Percentiles rank a stretch among this genome's conserved stretches.
Conservation (phyloP, 2,797 vertebrate species). For the Distichodus sexfasciatus region DNA sequence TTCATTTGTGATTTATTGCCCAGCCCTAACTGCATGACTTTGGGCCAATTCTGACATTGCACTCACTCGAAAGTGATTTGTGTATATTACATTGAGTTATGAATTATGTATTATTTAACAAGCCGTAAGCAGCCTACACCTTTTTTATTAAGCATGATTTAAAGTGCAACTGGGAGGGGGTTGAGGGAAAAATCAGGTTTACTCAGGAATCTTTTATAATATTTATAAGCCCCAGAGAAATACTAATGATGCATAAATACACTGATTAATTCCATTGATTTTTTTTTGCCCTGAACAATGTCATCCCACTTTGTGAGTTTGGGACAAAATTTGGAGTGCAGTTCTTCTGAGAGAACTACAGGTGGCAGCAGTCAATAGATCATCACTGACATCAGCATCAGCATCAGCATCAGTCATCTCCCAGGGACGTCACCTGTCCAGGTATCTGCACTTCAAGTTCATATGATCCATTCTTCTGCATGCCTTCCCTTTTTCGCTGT, state of each 20-base stretch:
- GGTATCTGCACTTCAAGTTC: slow-evolving; percentile 45
- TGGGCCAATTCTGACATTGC: too few relatives aligned
- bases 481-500: not conserved
- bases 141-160: not conserved
- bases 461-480: slow-evolving; percentile 33
- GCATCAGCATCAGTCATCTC: slow-evolving; percentile 39
- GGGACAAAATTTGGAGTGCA: slow-evolving; percentile 31
- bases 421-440: slow-evolving; percentile 37
- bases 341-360: slow-evolving; percentile 52
- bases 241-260: not conserved
- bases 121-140: not conserved
- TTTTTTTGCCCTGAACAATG: too few relatives aligned
- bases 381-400: slow-evolving; percentile 44
- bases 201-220: not conserved
- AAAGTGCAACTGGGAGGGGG: not conserved
- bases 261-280: not conserved
- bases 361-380: slow-evolving; percentile 66
- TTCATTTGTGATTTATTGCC: too few relatives aligned
- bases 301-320: not conserved
- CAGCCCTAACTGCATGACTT: too few relatives aligned
- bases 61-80: not conserved
- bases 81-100: not conserved
- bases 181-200: not conserved
- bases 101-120: not conserved
- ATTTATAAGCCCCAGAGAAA: not conserved